A percentile compares a stretch with the other conserved stretches of the same genome.
phyloP scores from a whole-genome alignment of 1,140 invertebrate species.

The Tenebrio molitor region DNA sequence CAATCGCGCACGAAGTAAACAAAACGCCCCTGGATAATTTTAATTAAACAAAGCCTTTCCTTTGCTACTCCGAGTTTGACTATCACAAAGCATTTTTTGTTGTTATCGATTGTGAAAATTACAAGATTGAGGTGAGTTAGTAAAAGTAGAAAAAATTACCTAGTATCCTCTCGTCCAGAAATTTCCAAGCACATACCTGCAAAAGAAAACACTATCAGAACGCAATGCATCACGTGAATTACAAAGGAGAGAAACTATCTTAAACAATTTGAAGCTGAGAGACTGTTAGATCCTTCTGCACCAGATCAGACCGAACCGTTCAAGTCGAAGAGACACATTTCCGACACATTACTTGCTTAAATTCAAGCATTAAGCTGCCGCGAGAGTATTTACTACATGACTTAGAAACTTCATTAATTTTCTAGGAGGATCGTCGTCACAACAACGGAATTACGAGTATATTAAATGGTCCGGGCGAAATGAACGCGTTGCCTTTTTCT shows the following conservation, averaged over 20 bases:
- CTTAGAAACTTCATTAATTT: conserved; percentile 45
- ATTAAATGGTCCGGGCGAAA: conserved; percentile 13
- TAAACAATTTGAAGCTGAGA: too few species aligned
- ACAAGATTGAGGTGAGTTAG: too few species aligned
- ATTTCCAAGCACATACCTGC: background rate
- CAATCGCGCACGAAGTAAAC: too few species aligned
- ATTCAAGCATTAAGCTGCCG: conserved; percentile 33
- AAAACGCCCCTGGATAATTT: too few species aligned
- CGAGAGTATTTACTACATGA: conserved; percentile 40
- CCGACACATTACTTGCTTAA: conserved; percentile 42
- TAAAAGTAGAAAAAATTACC: too few species aligned
- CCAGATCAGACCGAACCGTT: background rate
- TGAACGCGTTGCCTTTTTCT: conserved; percentile 2
- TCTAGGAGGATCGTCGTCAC: conserved; percentile 29
- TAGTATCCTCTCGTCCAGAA: background rate
- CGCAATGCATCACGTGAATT: background rate
- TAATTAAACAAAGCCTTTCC: too few species aligned
- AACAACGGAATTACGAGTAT: conserved; percentile 11
- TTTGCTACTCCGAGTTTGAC: too few species aligned
- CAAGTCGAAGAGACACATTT: conserved; percentile 35
- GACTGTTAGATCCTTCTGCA: too few species aligned
- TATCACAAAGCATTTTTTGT: too few species aligned
- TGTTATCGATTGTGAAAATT: too few species aligned
- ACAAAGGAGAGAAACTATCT: too few species aligned
- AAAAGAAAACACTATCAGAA: background rate